Evolutionary conservation across 2,888 invertebrate genomes (phyloP), one percentile per base, ranked within the genome.

Genomic region (Linyphia triangularis): DNA sequence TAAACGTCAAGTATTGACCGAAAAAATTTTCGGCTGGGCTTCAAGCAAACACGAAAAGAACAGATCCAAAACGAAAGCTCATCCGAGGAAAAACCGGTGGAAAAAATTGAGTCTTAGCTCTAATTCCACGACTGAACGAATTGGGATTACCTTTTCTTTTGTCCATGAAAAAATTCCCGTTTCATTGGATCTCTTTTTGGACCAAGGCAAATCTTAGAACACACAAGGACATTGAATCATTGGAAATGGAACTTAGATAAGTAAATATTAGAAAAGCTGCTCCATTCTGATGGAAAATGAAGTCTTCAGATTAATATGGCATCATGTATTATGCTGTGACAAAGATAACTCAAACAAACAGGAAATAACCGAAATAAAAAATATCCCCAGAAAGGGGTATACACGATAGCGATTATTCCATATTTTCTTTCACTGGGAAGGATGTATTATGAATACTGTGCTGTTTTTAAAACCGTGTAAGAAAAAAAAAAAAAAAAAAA

Each of bases 131-230:
- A 73, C 63, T 83, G 63, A 73, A 63, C 72, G 82, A 73, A 61
- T 51, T 43, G 82, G 82, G 82, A 83, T 83, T 83, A 83, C 72
- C 72, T 83, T 51, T 83, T 78, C 82, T 63, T 72, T 72, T 83
- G 33, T 30, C 57, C 40, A 22, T 16, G 63, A 57, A 72, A 30
- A 83, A 83, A 83, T 83, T 61, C 65, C 28, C 65, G 78, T 43
- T 30, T 28, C 43, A 51, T 40, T 67, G 40, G 28, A 65, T 40
- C 65, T 19, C 63, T 37, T 61, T 33, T 22, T 16, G 77, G 61
- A 61, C 37, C 33, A 33, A 26, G 30, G 65, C 65, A n/a, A n/a
- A n/a, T n/a, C n/a, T n/a, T n/a, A n/a, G n/a, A n/a, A n/a, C n/a
- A 65, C n/a, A 24, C 63, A 65, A 26, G 65, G 51, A 26, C 40